A percentile compares a stretch with the other conserved stretches of the same genome.
phyloP scores from a whole-genome alignment of 2,888 invertebrate genomes.

The Melanchra persicariae region DNA sequence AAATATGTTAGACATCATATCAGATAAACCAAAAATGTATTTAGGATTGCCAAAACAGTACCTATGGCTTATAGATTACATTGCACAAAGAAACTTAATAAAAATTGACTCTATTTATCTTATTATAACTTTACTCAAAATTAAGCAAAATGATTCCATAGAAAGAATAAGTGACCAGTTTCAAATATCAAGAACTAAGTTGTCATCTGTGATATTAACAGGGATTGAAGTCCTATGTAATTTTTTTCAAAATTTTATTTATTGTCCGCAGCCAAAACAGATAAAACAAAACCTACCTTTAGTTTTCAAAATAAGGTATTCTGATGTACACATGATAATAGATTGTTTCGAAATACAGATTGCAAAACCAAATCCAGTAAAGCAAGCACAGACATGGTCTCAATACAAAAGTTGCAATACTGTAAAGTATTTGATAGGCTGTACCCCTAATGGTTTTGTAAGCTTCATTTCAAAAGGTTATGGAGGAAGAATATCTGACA shows the following conservation, averaged over 20 bases:
- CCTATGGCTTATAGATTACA: constrained; percentile 5
- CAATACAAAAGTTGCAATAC: constrained; percentile 37
- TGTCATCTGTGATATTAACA: too few species aligned
- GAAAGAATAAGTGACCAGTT: too few species aligned
- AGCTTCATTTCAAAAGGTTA: too few species aligned
- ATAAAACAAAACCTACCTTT: constrained; percentile 5
- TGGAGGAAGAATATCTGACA: too few species aligned
- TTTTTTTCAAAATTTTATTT: too few species aligned
- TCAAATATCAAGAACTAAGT: too few species aligned
- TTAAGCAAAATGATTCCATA: too few species aligned
- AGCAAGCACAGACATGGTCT: constrained; percentile 38
- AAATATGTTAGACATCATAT: constrained; percentile 16
- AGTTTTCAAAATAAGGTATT: constrained; percentile 14
- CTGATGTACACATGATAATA: constrained; percentile 3
- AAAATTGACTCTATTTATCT: too few species aligned
- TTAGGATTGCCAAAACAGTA: constrained; percentile 13
- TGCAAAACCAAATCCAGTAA: constrained; percentile 31
- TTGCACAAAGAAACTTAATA: background rate
- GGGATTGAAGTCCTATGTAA: too few species aligned
- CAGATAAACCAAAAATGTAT: constrained; percentile 15
- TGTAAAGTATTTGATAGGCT: background rate
- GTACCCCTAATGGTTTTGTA: too few species aligned
- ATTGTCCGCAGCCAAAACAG: too few species aligned
- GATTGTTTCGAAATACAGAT: background rate
- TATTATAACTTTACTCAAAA: too few species aligned